Evolutionary conservation across 2,113 vertebrate species (phyloP), one percentile per base, ranked within the genome.

Genomic region (Apodemus speciosus): DNA sequence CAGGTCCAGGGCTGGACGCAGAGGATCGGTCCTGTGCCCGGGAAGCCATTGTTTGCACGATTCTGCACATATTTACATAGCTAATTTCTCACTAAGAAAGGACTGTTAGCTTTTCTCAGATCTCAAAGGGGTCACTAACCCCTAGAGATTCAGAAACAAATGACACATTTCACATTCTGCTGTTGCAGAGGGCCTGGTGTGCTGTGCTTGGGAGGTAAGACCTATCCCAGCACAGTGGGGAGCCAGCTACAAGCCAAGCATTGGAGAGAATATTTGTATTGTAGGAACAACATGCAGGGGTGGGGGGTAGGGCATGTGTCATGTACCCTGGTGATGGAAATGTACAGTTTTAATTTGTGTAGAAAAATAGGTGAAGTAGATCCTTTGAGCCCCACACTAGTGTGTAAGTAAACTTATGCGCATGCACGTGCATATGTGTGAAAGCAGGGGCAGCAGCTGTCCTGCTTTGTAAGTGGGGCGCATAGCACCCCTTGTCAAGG

Each of bases 31-130:
- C 30, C 25, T 49, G 77, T 21, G 18, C 66, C 76, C 56, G 25
- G 43, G 38, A 38, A 58, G 11, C 35, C 5, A 1, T 7, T 43
- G 0, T 58, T 3, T 68, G 15, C 49, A 8, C 40, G 64, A 15
- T n/a, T 11, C 38, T 7, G 0, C 2, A 0, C 40, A 20, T 43
- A 0, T 21, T 1, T 56, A 40, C 5, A 9, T 56, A 49, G 25
- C 35, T 62, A 27, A 23, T 43, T 64, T 85, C 49, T 94, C 32
- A 76, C 16, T 75, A 40, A 62, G 76, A 72, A 56, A 72, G 46
- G 40, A 35, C 77, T 75, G 10, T 1, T 9, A 21, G 27, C 46
- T 76, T 83, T 49, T 9, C 20, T 71, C 18, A 73, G 62, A 18
- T 10, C 27, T 73, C 68, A 69, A 1, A 85, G 60, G 66, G n/a